A percentile compares a stretch with the other conserved stretches of the same genome.
phyloP scores from a whole-genome alignment of 2,888 invertebrate genomes.

The Drosophila pseudotakahashii region DNA sequence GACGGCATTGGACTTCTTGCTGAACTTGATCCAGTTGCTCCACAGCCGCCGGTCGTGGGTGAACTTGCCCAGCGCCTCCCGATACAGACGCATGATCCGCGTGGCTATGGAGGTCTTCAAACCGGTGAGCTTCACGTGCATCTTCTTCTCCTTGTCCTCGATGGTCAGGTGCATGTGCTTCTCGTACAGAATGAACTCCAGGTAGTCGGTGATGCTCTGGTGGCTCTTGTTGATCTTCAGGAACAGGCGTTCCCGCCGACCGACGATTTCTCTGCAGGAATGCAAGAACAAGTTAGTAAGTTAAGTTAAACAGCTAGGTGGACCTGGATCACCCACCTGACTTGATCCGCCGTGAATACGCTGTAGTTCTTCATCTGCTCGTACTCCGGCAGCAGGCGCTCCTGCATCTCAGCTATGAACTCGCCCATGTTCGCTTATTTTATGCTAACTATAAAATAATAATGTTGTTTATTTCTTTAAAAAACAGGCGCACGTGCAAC shows the following conservation, averaged over 20 bases:
- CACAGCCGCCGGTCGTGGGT: constrained; percentile 90
- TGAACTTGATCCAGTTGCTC: constrained; percentile 92
- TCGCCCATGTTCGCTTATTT: constrained; percentile 88
- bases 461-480: constrained; percentile 35
- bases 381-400: constrained; percentile 91
- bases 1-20: constrained; percentile 87
- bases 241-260: constrained; percentile 76
- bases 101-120: constrained; percentile 89
- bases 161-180: constrained; percentile 76
- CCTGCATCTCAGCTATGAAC: constrained; percentile 90
- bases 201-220: constrained; percentile 70
- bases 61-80: constrained; percentile 88
- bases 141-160: constrained; percentile 86
- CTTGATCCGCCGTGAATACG: constrained; percentile 89
- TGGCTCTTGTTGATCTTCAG: constrained; percentile 75
- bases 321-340: constrained; percentile 82
- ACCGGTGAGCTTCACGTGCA: constrained; percentile 86
- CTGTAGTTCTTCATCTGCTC: constrained; percentile 91
- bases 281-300: neutral
- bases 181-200: constrained; percentile 82
- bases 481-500: constrained; percentile 34
- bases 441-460: neutral
- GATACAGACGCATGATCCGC: constrained; percentile 90
- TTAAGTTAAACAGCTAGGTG: neutral
- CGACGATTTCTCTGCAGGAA: constrained; percentile 70